phyloP scores from a whole-genome alignment of 2,888 invertebrate species.

The Elysia crispata region DNA sequence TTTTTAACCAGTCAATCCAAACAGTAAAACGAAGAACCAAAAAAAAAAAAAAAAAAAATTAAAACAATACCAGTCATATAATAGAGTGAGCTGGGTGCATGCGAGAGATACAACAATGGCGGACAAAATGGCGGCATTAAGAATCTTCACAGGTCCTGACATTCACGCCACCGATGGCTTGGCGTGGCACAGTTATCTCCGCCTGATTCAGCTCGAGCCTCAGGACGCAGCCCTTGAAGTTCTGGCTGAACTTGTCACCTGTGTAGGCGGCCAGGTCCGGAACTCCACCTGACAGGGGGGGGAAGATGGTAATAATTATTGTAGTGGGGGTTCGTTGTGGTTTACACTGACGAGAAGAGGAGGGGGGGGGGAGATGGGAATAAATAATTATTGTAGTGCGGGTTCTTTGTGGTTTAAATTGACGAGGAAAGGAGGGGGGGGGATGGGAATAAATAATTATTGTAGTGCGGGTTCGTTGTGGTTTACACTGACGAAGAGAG shows the following conservation, averaged over 20 bases:
- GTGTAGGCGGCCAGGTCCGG: constrained; percentile 65
- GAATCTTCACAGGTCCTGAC: constrained; percentile 59
- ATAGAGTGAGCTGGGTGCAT: neutral
- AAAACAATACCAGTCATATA: neutral
- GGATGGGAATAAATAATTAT: too few relatives aligned
- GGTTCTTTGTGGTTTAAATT: too few relatives aligned
- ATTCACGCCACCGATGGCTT: constrained; percentile 64
- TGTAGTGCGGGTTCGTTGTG: neutral
- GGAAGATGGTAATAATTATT: neutral
- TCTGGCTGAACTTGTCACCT: constrained; percentile 58
- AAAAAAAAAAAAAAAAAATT: neutral
- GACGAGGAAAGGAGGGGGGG: too few relatives aligned
- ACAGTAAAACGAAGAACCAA: neutral
- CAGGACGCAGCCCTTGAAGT: constrained; percentile 65
- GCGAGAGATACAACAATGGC: neutral
- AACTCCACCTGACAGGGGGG: constrained; percentile 65
- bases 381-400: too few relatives aligned
- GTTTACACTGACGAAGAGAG: too few relatives aligned
- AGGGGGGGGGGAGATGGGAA: too few relatives aligned
- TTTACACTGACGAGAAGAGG: too few relatives aligned
- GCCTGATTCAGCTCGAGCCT: constrained; percentile 59
- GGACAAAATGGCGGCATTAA: neutral
- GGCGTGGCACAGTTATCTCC: constrained; percentile 55
- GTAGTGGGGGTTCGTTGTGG: too few relatives aligned
- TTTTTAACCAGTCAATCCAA: neutral